A percentile compares a stretch with the other conserved stretches of the same genome.
These are phyloP conservation scores for Brachirus orientalis DNA, from an alignment of 2,113 vertebrate genomes.

Conservation along the genomic window DNA sequence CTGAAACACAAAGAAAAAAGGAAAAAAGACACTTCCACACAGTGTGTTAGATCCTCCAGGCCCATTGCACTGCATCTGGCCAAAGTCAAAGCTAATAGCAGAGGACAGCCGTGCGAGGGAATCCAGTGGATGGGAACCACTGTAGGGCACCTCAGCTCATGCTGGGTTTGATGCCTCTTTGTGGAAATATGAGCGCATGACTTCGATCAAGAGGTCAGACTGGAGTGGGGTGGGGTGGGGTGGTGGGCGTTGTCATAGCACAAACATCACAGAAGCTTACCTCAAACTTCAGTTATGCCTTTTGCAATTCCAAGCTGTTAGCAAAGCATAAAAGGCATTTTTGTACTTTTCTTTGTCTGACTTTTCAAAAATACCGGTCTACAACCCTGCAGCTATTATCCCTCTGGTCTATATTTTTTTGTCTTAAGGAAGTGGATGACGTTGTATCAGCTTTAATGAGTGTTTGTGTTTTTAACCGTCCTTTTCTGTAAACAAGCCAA, in stretches of 20 bases:
- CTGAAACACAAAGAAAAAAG: conserved; percentile 43
- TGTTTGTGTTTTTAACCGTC: too few relatives aligned
- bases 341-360: too few relatives aligned
- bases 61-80: conserved; percentile 64
- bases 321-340: too few relatives aligned
- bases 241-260: too few relatives aligned
- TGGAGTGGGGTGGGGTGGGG: too few relatives aligned
- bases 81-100: conserved; percentile 72
- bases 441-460: conserved; percentile 22
- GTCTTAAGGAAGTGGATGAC: conserved; percentile 33
- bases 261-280: too few relatives aligned
- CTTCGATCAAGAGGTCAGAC: too few relatives aligned
- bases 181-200: conserved; percentile 35
- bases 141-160: conserved; percentile 64
- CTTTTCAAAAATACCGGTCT: too few relatives aligned
- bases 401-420: too few relatives aligned
- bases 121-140: conserved; percentile 57
- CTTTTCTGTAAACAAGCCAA: neutral
- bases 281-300: too few relatives aligned
- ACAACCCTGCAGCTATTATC: too few relatives aligned
- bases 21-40: conserved; percentile 54
- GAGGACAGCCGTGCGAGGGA: conserved; percentile 71
- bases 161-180: conserved; percentile 71
- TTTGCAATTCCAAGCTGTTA: too few relatives aligned
- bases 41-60: conserved; percentile 67